Base-by-base conservation (phyloP, 1,140 invertebrate species). In the Manduca sexta region DNA sequence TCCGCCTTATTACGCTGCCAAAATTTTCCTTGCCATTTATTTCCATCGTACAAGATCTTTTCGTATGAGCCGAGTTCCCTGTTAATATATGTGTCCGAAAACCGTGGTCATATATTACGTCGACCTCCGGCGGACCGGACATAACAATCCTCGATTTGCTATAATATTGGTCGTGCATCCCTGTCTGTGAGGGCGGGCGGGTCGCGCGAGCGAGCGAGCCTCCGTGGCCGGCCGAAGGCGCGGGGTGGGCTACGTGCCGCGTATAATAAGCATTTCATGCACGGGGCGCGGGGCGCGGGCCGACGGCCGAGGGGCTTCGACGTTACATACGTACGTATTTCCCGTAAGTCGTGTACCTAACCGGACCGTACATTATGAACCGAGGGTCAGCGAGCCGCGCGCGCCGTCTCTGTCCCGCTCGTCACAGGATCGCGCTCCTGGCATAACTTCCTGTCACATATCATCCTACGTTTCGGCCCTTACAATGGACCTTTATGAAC, bases 251-350 rank as follows among this genome's bases (percentile, higher is more conserved):
- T 74, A 87, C 85, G 85, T 87, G 85, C 83, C 78, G 82, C 83
- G 85, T 87, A 87, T 86, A 87, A 87, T 87, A 86, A 87, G 84
- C 84, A 87, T 87, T 87, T 87, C 84, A 87, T 87, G 84, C 84
- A 85, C 74, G 80, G 84, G 81, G 78, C 55, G 74, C 66, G 73
- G 71, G 70, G 21, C 8, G 21, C 4, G 21, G 21, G 21, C 4
- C 60, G 77, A 65, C 65, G 72, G 70, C 67, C 63, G 78, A 66
- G 73, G 77, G 75, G 56, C 62, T 56, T 56, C 60, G 56, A 62
- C 69, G 72, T 67, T 76, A 74, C 73, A 74, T 79, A 79, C 68
- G 69, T 79, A 79, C 78, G 76, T 68, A 75, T 79, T 80, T 77
- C 74, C 76, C 78, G 81, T 83, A 84, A 84, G 81, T 82, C 77